Evolutionary conservation across 2,113 vertebrate species (phyloP), one percentile per base, ranked within the genome.

Genomic region (Blennius ocellaris): DNA sequence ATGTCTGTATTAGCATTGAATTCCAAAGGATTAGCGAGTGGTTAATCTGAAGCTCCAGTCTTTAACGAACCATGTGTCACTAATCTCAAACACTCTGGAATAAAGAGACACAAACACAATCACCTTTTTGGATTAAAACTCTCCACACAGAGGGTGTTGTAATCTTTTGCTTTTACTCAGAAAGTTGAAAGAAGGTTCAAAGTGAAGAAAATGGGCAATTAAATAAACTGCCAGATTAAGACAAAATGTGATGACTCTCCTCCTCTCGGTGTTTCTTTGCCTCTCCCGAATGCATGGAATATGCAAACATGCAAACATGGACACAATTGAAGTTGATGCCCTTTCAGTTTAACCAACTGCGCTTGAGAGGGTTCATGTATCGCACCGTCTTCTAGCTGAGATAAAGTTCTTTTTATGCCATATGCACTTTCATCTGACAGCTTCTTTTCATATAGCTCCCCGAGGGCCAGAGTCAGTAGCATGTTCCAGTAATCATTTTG

Each of bases 41-140:
- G 84, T 85, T 92, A 90, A 91, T 91, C 90, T 90, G 79, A 75
- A 86, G 65, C 88, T 80, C 75, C 81, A 87, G 87, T 92, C 86
- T 90, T 92, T 87, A 87, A 87, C 90, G 69, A 90, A 79, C 82
- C 86, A 84, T 86, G 90, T 89, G 90, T 92, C 86, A 90, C 90
- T 92, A 92, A 92, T 90, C 89, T 90, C 73, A 78, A 68, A 84
- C 73, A 68, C 82, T 76, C 50, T 60, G 37, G 71, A 83, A 88
- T 80, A 82, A 87, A 85, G 79, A 83, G 71, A 83, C 73, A 81
- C 84, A 85, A 82, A 85, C 79, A 81, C 86, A 86, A 70, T 81
- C 84, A 83, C 66, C 69, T 80, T 30, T 76, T 78, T 68, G 81
- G 81, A 89, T 85, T 86, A 78, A 88, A 90, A 72, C 49, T 75